Conservation (phyloP, 2,113 vertebrate species). For the Pelecanus crispus region DNA sequence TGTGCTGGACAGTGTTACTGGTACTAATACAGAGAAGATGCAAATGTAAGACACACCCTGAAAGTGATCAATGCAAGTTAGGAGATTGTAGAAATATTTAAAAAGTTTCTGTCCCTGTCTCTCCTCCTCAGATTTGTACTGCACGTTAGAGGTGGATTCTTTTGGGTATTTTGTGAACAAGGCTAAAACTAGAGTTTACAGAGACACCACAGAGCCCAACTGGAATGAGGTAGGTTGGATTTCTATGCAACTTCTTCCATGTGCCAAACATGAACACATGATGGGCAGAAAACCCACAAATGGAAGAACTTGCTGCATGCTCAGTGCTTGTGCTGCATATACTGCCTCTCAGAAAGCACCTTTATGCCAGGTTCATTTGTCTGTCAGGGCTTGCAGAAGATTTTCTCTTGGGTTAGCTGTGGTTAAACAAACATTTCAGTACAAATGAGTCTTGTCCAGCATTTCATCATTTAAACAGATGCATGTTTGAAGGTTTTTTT, state of each 20-base stretch:
- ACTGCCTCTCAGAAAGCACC: not conserved
- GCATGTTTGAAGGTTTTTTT: not conserved
- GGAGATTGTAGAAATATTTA: not conserved
- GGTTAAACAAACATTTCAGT: not conserved
- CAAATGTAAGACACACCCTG: not conserved
- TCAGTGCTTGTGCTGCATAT: not conserved
- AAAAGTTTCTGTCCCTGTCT: not conserved
- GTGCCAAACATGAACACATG: fast-evolving
- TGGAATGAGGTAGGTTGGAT: constrained; percentile 88
- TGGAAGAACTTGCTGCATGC: not conserved
- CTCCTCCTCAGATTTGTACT: constrained; percentile 82
- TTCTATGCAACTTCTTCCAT: not conserved
- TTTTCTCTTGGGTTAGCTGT: not conserved
- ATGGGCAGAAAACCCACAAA: not conserved
- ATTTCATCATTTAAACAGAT: not conserved
- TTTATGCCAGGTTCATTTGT: not conserved
- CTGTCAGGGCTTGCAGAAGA: not conserved
- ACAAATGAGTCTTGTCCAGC: not conserved
- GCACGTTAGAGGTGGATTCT: constrained; percentile 93
- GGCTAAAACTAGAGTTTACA: constrained; percentile 91
- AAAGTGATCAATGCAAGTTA: not conserved
- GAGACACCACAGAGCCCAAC: constrained; percentile 89
- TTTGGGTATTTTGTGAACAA: constrained; percentile 98
- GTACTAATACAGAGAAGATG: not conserved
- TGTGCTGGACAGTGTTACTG: not conserved